Percentiles rank a stretch among this genome's conserved stretches.
Evolutionary conservation across 1,140 invertebrate genomes (phyloP).

Genomic region (Drosophila willistoni): DNA sequence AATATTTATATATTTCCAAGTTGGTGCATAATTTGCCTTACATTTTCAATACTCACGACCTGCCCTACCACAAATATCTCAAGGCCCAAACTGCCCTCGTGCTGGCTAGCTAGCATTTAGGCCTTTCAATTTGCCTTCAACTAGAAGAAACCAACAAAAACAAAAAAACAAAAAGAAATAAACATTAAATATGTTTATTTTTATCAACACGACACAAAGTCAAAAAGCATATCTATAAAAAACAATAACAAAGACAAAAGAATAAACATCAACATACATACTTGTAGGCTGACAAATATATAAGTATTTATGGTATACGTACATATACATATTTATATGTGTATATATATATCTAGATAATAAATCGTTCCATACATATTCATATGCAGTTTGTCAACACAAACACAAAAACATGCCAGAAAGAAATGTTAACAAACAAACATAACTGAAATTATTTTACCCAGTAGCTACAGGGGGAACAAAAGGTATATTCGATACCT

Average conservation of each 20-base stretch:
- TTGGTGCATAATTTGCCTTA: not conserved
- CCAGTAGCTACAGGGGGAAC: not conserved
- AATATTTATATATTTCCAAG: not conserved
- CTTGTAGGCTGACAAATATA: constrained; percentile 14
- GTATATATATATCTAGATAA: constrained; percentile 27
- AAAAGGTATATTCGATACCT: not conserved
- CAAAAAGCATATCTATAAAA: constrained; percentile 12
- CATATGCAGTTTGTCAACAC: not conserved
- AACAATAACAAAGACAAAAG: constrained; percentile 3
- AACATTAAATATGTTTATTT: constrained; percentile 42
- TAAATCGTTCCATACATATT: constrained; percentile 13
- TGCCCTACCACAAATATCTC: constrained; percentile 35
- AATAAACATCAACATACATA: constrained; percentile 11
- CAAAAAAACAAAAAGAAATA: constrained; percentile 1
- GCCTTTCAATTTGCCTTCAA: constrained; percentile 1
- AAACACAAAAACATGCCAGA: constrained; percentile 14
- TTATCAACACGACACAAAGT: constrained; percentile 44
- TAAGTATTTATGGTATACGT: constrained; percentile 17
- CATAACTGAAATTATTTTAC: not conserved
- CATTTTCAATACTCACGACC: constrained; percentile 19
- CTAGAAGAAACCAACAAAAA: constrained; percentile 23
- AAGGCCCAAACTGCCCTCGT: not conserved
- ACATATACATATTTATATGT: constrained; percentile 26
- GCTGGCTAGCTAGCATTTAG: not conserved
- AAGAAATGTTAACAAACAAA: constrained; percentile 10